Conservation (phyloP, 2,113 vertebrate genomes). For the Leucopsar rothschildi region DNA sequence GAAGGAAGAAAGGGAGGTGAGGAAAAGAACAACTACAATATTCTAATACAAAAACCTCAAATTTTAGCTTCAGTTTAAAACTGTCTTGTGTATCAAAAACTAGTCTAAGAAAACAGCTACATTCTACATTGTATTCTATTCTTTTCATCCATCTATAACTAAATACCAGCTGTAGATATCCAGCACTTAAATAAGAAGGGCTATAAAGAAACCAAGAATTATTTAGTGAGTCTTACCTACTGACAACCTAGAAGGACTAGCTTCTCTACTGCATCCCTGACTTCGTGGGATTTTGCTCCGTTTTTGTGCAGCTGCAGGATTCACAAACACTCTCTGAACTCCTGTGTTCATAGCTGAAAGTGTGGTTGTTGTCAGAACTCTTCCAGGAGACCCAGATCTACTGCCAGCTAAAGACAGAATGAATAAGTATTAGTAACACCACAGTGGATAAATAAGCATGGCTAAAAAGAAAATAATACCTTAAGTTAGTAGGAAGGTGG, state of each 20-base stretch:
- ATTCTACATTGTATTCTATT: not conserved
- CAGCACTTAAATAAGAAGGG: not conserved
- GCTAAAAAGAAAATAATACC: not conserved
- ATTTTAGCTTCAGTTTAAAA: not conserved
- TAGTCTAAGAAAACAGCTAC: not conserved
- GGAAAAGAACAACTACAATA: not conserved
- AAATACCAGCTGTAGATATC: not conserved
- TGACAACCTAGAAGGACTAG: slow-evolving; percentile 91
- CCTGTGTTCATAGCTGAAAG: slow-evolving; percentile 90
- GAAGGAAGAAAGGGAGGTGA: not conserved
- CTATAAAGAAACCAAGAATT: not conserved
- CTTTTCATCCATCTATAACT: not conserved
- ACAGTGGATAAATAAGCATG: not conserved
- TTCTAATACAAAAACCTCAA: not conserved
- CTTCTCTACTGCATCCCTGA: slow-evolving; percentile 95
- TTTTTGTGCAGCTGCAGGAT: slow-evolving; percentile 78
- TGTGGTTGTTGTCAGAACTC: slow-evolving; percentile 88
- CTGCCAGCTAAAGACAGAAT: slow-evolving; percentile 86
- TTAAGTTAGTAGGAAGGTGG: not conserved
- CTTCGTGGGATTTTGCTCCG: slow-evolving; percentile 95
- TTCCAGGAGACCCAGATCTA: slow-evolving; percentile 93
- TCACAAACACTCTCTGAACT: slow-evolving; percentile 84
- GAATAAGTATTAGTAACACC: not conserved
- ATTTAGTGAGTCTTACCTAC: slow-evolving; percentile 80
- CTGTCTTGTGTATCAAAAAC: not conserved